Evolutionary conservation across 2,797 vertebrate genomes (phyloP), one percentile per base, ranked within the genome.

Genomic region (Crypturellus tataupa): DNA sequence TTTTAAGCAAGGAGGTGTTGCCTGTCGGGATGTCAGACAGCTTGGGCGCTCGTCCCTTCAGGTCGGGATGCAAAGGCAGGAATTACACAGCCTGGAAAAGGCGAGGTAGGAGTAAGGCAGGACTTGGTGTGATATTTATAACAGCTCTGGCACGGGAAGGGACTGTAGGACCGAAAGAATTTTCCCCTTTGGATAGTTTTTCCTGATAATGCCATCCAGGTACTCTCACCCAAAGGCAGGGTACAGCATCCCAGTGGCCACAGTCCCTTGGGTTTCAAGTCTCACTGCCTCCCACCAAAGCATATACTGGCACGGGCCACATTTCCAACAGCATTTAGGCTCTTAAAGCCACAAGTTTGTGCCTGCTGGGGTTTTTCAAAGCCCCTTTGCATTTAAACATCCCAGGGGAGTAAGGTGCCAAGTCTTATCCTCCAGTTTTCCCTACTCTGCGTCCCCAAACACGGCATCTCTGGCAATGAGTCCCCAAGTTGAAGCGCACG

Each of bases 341-440:
- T 93, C 87, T 94, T 93, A 86, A 94, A 92, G 24, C 13, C 15
- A 10, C 39, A 83, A 77, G 78, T 70, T 76, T 92, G 77, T 90
- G 91, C 78, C 2, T 17, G 73, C 55, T 56, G 75, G 67, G 82
- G 68, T 72, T 93, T 90, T 70, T 91, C 91, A 88, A 91, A 93
- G 92, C 35, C 79, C 73, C 77, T 94, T 80, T 79, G 67, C 35
- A 21, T 82, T 95, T 89, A 96, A 92, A 47, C 2, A 35, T 55
- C 94, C 70, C 91, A 33, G 44, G 88, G 79, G 89, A 29, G 6
- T 67, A 63, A 1, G 46, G 91, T 84, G 93, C 73, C 94, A 93
- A 94, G 77, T 20, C 70, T 95, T 47, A 94, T 67, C 91, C 94
- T 70, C 51, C 21, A 16, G 55, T 25, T 55, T 91, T 84, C 91